These are phyloP conservation scores for Drosophila anomalata DNA, from an alignment of 2,888 invertebrate species.

Conservation along the genomic window DNA sequence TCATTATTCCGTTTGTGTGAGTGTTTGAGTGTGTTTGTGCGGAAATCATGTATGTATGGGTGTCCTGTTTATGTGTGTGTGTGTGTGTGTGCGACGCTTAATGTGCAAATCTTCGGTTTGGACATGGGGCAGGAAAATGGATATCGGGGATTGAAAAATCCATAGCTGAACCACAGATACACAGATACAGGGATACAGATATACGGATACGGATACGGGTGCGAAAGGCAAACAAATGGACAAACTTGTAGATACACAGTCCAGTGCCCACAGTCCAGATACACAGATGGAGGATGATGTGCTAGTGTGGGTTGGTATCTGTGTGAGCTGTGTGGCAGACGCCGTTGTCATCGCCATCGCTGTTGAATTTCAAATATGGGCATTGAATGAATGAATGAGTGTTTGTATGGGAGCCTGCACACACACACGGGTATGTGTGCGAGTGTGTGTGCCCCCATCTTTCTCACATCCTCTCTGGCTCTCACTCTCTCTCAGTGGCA, in stretches of 20 bases:
- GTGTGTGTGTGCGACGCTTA: slow-evolving; percentile 66
- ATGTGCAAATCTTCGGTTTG: slow-evolving; percentile 82
- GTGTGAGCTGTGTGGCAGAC: slow-evolving; percentile 33
- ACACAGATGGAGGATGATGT: slow-evolving; percentile 29
- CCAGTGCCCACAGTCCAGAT: slow-evolving; percentile 23
- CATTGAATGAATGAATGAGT: slow-evolving; percentile 67
- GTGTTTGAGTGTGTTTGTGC: slow-evolving; percentile 48
- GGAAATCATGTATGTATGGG: background rate
- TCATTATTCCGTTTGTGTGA: slow-evolving; percentile 81
- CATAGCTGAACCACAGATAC: slow-evolving; percentile 79
- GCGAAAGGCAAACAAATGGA: slow-evolving; percentile 19
- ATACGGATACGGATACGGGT: slow-evolving; percentile 17
- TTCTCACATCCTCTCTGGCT: background rate
- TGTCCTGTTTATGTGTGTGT: slow-evolving; percentile 24
- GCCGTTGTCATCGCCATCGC: slow-evolving; percentile 73
- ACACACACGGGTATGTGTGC: slow-evolving; percentile 1
- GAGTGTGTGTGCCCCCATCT: slow-evolving; percentile 7
- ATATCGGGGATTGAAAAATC: slow-evolving; percentile 82
- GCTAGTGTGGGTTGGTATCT: slow-evolving; percentile 28
- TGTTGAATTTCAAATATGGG: slow-evolving; percentile 72
- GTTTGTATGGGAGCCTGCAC: slow-evolving; percentile 28
- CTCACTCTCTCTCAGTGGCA: slow-evolving; percentile 9
- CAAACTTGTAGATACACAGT: slow-evolving; percentile 42
- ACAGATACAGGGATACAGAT: slow-evolving; percentile 43
- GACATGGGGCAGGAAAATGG: slow-evolving; percentile 78